phyloP scores from a whole-genome alignment of 1,140 invertebrate genomes.

The Apis florea region DNA sequence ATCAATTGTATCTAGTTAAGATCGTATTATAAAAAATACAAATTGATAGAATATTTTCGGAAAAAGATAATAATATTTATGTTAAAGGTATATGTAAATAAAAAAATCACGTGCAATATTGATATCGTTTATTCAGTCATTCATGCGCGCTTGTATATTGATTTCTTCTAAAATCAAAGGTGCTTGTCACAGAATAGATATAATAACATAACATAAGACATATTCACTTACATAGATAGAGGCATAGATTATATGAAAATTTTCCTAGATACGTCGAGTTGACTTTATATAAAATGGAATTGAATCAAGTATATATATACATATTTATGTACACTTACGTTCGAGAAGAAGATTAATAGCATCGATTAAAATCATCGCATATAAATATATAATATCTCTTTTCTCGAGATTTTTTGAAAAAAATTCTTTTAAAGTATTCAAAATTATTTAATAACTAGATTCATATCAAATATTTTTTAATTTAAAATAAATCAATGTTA shows the following conservation, averaged over 20 bases:
- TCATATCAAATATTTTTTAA: no score
- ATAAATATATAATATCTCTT: no score
- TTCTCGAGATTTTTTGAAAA: no score
- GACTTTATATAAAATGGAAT: background rate
- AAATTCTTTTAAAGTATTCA: no score
- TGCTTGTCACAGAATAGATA: constrained; percentile 48
- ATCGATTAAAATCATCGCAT: no score
- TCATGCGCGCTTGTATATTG: constrained; percentile 56
- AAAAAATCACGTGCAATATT: constrained; percentile 3
- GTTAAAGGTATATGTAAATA: background rate
- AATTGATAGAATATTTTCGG: background rate
- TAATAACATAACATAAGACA: background rate
- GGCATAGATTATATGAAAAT: background rate
- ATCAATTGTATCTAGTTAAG: no score
- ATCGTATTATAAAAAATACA: no score
- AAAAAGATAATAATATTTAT: background rate
- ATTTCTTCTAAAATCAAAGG: constrained; percentile 62
- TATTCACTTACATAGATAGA: background rate
- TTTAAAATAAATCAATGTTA: no score
- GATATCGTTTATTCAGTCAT: constrained; percentile 32
- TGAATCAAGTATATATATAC: background rate
- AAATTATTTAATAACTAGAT: no score
- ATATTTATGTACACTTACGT: no score
- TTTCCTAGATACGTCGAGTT: background rate
- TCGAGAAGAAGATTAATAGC: no score